phyloP scores from a whole-genome alignment of 2,888 invertebrate genomes.

The Belgica antarctica region DNA sequence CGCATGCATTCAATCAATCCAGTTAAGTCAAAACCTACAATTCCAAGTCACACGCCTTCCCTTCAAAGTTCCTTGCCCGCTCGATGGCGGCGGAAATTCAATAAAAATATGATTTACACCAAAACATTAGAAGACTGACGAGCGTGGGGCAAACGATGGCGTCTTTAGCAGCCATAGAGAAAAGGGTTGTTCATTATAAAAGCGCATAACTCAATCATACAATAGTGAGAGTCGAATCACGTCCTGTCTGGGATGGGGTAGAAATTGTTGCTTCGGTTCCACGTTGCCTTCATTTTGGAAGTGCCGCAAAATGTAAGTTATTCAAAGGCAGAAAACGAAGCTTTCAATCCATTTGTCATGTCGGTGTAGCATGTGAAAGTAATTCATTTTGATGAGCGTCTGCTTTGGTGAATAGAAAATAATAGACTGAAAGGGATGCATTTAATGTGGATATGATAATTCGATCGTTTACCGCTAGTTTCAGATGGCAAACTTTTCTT shows the following conservation, averaged over 20 bases:
- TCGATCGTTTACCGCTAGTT: background rate
- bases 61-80: background rate
- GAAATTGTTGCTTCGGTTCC: slow-evolving; percentile 6
- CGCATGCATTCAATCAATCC: no score
- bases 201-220: background rate
- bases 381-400: background rate
- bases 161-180: background rate
- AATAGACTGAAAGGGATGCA: background rate
- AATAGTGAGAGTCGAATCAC: background rate
- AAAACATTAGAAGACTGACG: background rate
- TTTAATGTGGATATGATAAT: background rate
- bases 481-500: background rate
- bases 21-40: no score
- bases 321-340: background rate
- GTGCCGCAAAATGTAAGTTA: background rate
- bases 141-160: background rate
- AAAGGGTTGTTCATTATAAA: no score
- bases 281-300: background rate
- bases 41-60: no score
- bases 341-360: background rate
- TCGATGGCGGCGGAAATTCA: background rate
- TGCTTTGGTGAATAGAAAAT: background rate
- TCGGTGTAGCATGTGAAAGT: background rate
- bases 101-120: background rate
- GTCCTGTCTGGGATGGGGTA: background rate